These are phyloP conservation scores for Pterocles orientalis DNA, from an alignment of 2,113 vertebrate genomes.

Conservation along the genomic window DNA sequence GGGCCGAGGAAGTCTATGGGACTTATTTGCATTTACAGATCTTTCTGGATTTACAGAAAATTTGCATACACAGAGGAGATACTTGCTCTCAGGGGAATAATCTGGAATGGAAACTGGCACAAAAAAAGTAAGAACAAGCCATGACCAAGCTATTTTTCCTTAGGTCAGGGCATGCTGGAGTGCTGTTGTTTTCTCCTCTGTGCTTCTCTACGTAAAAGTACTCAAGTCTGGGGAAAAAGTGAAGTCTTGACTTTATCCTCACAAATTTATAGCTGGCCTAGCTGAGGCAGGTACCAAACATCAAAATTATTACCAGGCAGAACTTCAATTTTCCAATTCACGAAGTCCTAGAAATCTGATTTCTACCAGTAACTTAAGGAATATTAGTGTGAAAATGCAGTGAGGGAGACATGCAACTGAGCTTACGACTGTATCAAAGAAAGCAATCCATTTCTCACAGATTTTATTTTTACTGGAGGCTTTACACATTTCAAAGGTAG, in stretches of 20 bases:
- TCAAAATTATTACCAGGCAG: constrained; percentile 31
- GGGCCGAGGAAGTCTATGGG: constrained; percentile 47
- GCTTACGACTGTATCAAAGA: neutral
- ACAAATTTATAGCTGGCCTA: constrained; percentile 8
- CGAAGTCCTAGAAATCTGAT: constrained; percentile 14
- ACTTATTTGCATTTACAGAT: constrained; percentile 40
- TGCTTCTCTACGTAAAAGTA: neutral
- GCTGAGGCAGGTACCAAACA: constrained; percentile 40
- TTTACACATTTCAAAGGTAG: constrained; percentile 29
- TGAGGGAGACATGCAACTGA: neutral
- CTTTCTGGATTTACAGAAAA: constrained; percentile 40
- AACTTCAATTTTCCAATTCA: constrained; percentile 25
- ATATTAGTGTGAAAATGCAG: neutral
- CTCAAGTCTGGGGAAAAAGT: neutral
- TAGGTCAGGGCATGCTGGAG: neutral
- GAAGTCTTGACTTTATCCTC: neutral
- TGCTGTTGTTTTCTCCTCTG: neutral
- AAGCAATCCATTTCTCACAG: neutral
- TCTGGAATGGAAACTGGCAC: neutral
- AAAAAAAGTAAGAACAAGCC: neutral
- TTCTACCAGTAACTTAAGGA: constrained; percentile 21
- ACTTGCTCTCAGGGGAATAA: neutral
- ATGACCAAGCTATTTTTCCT: neutral
- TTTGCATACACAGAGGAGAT: neutral
- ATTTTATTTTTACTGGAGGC: constrained; percentile 42